Evolutionary conservation across 2,113 vertebrate genomes (phyloP), one percentile per base, ranked within the genome.

Genomic region (Motacilla tschutschensis): DNA sequence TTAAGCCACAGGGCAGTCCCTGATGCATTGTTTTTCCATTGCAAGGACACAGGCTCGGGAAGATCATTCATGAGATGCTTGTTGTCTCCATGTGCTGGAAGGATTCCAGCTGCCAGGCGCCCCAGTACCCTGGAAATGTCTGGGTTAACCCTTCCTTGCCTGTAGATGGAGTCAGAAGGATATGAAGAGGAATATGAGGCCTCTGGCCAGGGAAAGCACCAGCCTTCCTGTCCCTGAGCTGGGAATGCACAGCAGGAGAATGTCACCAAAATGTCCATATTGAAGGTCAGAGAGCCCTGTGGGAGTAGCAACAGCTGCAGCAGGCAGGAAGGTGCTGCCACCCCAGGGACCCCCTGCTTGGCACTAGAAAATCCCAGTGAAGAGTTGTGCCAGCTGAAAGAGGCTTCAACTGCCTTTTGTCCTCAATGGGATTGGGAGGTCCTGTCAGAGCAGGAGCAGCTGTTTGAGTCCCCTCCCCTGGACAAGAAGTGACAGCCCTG

Each of bases 131-230:
- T 85, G 82, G 79, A 92, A 91, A 87, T 78, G 72, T 67, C 58
- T 66, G 79, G 66, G 71, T 95, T 95, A 95, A 95, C 87, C 87
- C 87, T 94, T 94, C 53, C 87, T 91, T 94, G 84, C 87, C 92
- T 83, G 82, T 25, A 83, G 69, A 82, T 65, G 50, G 69, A 90
- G 46, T 81, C 82, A 91, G 81, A 77, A 84, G n/a, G 35, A 64
- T 41, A 14, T 17, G 13, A 44, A 85, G 79, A 83, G 51, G 44
- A 82, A 38, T n/a, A 36, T 0, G 0, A 8, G 14, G 7, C 33
- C 35, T 33, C n/a, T 79, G 65, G 24, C 19, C 36, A 22, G 70
- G 36, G 15, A 46, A 28, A 62, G 47, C 63, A 58, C 26, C 50
- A 58, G 7, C 51, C 59, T 76, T 69, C 62, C 28, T 25, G 6